Evolutionary conservation across 2,888 invertebrate species (phyloP).

Genomic region (Pasiphila rectangulata): DNA sequence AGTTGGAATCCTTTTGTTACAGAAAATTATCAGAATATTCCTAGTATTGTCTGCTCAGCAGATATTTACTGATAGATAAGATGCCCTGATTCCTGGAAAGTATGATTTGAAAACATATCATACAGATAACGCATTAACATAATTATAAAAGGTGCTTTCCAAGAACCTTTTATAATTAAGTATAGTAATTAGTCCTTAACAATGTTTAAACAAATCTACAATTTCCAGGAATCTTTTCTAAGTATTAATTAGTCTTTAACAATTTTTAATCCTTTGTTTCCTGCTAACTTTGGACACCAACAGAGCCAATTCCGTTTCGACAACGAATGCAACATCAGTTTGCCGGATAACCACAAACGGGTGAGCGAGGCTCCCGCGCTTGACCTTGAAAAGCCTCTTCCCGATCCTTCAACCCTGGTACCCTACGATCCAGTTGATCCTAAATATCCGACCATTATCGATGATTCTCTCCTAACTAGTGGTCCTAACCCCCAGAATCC

Average conservation of each 20-base stretch:
- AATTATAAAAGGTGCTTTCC: too few relatives aligned
- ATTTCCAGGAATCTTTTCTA: too few relatives aligned
- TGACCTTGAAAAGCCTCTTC: conserved; percentile 52
- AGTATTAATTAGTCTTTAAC: not conserved
- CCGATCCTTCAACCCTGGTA: conserved; percentile 33
- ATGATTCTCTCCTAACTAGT: not conserved
- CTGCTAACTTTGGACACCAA: conserved; percentile 61
- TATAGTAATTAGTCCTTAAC: too few relatives aligned
- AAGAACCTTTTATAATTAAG: too few relatives aligned
- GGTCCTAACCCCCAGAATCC: not conserved
- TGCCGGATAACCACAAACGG: conserved; percentile 99
- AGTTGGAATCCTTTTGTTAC: too few relatives aligned
- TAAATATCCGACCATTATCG: not conserved
- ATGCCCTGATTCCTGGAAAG: too few relatives aligned
- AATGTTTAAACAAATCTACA: too few relatives aligned
- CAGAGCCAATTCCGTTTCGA: conserved; percentile 99
- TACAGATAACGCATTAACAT: too few relatives aligned
- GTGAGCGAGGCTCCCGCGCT: conserved; percentile 87
- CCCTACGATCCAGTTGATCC: conserved; percentile 15
- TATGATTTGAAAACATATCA: too few relatives aligned
- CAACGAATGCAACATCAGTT: conserved; percentile 98
- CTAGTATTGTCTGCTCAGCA: too few relatives aligned
- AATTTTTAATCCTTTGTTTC: conserved; percentile 46
- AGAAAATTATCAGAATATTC: too few relatives aligned
- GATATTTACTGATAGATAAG: too few relatives aligned